Base-by-base conservation (phyloP, 2,797 vertebrate genomes). In the Pseudomugil tenellus region DNA sequence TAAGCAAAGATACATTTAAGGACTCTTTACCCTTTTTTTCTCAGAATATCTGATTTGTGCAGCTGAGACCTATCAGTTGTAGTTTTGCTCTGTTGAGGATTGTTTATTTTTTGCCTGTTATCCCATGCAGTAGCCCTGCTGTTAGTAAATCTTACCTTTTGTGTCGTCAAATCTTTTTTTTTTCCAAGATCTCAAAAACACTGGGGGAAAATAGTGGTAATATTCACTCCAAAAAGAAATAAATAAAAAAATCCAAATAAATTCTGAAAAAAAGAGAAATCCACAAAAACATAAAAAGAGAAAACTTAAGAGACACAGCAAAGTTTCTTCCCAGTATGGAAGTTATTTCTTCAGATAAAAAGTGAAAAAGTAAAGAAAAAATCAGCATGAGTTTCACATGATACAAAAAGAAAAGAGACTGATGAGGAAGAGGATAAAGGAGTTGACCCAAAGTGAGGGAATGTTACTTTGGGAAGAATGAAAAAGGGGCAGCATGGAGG, bases 71-170 rank as follows among this genome's bases (percentile, higher is more conserved):
- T 3, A 19, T 58, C 6, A 6, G 32, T 51, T 43, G 37, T 12
- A 14, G 12, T 34, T 60, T 52, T 58, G 19, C 14, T 56, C 12
- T 60, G 6, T 51, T 67, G 35, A 37, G 17, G 48, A 37, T 29
- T 48, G 54, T 12, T 54, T 67, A 9, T 58, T 25, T 29, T 35
- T 56, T 51, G 19, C 21, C 67, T 61, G 35, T 71, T 66, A 41
- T 29, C 54, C 34, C 84, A 87, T 91, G 88, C 88, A 84, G 13
- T 41, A 68, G 6, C 51, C 49, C 73, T 56, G 10, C 58, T 74
- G 25, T 74, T 67, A 63, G 58, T 43, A 55, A 25, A 70, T 48
- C 91, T 91, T 92, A 92, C 91, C 91, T 91, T 46, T 69, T 51
- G 48, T 54, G 77, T 19, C 53, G 78, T 35, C 32, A 57, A 58